phyloP scores from a whole-genome alignment of 2,888 invertebrate species.

The Morpho deidamia region DNA sequence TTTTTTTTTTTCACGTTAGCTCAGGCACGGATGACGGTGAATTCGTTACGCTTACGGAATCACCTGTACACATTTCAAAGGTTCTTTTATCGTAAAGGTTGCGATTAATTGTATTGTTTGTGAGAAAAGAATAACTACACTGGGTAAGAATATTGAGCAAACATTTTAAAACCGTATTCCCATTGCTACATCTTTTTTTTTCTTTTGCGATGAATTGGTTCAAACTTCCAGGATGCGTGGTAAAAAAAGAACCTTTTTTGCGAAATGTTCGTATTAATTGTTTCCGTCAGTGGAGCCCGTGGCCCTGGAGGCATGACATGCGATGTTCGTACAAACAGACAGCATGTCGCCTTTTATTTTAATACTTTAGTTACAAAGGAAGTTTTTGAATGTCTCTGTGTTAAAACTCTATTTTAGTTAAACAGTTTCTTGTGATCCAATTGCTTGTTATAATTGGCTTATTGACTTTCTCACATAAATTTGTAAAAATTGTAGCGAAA shows the following conservation, averaged over 20 bases:
- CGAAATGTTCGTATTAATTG: slow-evolving; percentile 14
- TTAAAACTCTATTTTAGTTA: no score
- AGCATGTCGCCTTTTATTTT: slow-evolving; percentile 14
- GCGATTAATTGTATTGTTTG: not conserved
- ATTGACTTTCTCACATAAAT: no score
- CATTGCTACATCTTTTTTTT: slow-evolving; percentile 9
- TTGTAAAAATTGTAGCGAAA: no score
- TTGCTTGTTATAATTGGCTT: no score
- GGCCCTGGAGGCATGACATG: slow-evolving; percentile 10
- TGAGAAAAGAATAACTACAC: slow-evolving; percentile 3
- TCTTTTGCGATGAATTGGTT: slow-evolving; percentile 13
- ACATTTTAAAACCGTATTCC: not conserved
- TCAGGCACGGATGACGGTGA: slow-evolving; percentile 7
- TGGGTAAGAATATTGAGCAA: slow-evolving; percentile 6
- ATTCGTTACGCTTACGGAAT: slow-evolving; percentile 9
- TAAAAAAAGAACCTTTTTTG: slow-evolving; percentile 9
- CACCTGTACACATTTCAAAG: slow-evolving; percentile 16
- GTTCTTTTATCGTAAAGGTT: slow-evolving; percentile 6
- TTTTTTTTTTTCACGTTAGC: slow-evolving; percentile 34
- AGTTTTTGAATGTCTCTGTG: not conserved
- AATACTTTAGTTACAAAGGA: slow-evolving; percentile 1
- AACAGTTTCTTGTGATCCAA: no score
- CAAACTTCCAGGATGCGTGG: slow-evolving; percentile 10
- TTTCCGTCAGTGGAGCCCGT: slow-evolving; percentile 11
- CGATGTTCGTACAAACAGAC: slow-evolving; percentile 18